phyloP scores from a whole-genome alignment of 2,888 invertebrate species.

The Sabatieria punctata region DNA sequence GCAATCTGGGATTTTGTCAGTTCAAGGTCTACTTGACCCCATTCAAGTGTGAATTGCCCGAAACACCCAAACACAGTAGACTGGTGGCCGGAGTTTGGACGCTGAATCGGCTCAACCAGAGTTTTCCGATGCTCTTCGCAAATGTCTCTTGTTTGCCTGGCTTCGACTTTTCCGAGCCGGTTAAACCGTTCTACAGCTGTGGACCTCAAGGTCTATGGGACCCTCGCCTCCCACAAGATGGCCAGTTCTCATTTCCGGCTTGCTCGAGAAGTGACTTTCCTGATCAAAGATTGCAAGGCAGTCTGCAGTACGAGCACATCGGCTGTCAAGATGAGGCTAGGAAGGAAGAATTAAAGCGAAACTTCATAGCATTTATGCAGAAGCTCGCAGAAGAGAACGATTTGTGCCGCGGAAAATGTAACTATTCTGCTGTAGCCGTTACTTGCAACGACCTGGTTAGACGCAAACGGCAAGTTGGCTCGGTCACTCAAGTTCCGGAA shows the following conservation, averaged over 20 bases:
- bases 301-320: too few relatives aligned
- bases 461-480: too few relatives aligned
- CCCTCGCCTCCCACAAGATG: background rate
- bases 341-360: too few relatives aligned
- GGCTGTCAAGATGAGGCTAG: too few relatives aligned
- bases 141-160: background rate
- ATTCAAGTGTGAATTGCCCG: background rate
- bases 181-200: conserved; percentile 5
- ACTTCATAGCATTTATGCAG: too few relatives aligned
- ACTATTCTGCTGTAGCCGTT: too few relatives aligned
- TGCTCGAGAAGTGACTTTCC: background rate
- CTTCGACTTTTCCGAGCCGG: background rate
- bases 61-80: background rate
- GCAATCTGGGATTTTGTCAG: conserved; percentile 1
- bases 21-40: conserved; percentile 3
- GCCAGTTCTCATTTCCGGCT: conserved; percentile 3
- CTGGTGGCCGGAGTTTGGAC: background rate
- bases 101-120: too few relatives aligned
- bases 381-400: too few relatives aligned
- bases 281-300: background rate
- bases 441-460: too few relatives aligned
- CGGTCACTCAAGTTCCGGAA: too few relatives aligned
- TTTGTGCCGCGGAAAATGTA: too few relatives aligned
- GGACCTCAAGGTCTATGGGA: conserved; percentile 5
- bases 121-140: too few relatives aligned